Conservation (phyloP, 2,113 vertebrate species). For the Leuciscus idus region DNA sequence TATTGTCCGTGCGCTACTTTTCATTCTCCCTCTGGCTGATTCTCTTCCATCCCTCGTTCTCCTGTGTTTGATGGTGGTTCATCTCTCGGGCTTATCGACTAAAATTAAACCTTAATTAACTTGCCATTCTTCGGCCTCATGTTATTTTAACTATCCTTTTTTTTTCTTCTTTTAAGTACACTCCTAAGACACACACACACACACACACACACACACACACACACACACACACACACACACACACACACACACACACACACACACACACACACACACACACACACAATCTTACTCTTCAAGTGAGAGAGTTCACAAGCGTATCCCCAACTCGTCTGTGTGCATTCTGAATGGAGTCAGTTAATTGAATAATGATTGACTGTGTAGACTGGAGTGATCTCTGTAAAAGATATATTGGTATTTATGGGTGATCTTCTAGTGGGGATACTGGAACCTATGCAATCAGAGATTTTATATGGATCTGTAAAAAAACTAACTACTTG, state of each 20-base stretch:
- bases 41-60: background rate
- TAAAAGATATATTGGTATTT: background rate
- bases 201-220: background rate
- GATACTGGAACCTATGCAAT: background rate
- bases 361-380: background rate
- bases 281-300: background rate
- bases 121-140: background rate
- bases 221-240: background rate
- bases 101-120: slow-evolving; percentile 37
- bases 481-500: background rate
- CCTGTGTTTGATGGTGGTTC: background rate
- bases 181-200: background rate
- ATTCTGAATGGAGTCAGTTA: background rate
- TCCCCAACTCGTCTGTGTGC: background rate
- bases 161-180: background rate
- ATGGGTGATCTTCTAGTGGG: background rate
- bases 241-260: background rate
- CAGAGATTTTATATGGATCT: background rate
- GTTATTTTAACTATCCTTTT: background rate
- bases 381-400: background rate
- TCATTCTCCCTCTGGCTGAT: background rate
- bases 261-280: background rate
- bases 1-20: background rate
- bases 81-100: slow-evolving; percentile 24
- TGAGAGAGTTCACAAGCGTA: background rate